Evolutionary conservation across 2,888 invertebrate genomes (phyloP).

Genomic region (Philereme vetulata): DNA sequence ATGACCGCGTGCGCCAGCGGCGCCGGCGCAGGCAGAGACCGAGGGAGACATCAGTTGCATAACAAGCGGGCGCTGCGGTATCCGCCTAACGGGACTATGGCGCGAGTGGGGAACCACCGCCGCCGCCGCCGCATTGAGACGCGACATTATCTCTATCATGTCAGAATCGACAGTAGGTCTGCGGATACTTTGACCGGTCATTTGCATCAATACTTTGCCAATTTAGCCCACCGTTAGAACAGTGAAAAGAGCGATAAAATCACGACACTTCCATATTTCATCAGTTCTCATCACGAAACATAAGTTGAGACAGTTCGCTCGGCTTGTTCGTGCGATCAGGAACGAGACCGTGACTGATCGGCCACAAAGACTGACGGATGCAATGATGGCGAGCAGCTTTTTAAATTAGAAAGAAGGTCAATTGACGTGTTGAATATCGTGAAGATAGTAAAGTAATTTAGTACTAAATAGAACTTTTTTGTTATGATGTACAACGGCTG

Average conservation of each 20-base stretch:
- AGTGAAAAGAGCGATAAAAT: constrained; percentile 45
- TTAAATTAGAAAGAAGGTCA: constrained; percentile 52
- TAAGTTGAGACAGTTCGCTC: constrained; percentile 45
- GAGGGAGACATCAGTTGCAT: constrained; percentile 73
- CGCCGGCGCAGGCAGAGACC: constrained; percentile 41
- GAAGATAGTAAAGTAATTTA: not conserved
- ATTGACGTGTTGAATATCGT: constrained; percentile 21
- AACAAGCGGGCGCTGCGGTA: constrained; percentile 69
- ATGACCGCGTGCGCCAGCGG: constrained; percentile 41
- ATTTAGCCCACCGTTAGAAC: constrained; percentile 47
- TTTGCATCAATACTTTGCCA: constrained; percentile 55
- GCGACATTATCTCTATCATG: constrained; percentile 47
- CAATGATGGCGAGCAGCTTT: constrained; percentile 51
- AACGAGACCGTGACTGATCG: constrained; percentile 70
- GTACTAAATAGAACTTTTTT: no score
- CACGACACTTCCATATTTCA: constrained; percentile 62
- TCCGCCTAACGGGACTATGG: constrained; percentile 74
- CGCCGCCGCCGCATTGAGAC: constrained; percentile 46
- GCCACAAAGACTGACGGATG: constrained; percentile 61
- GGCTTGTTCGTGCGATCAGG: constrained; percentile 61
- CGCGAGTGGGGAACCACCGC: constrained; percentile 52
- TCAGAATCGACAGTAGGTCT: constrained; percentile 46
- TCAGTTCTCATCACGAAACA: constrained; percentile 66
- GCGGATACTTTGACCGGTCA: constrained; percentile 55
- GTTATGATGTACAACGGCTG: constrained; percentile 49